Evolutionary conservation across 1,140 invertebrate genomes (phyloP).

Genomic region (Charaxes varanes): DNA sequence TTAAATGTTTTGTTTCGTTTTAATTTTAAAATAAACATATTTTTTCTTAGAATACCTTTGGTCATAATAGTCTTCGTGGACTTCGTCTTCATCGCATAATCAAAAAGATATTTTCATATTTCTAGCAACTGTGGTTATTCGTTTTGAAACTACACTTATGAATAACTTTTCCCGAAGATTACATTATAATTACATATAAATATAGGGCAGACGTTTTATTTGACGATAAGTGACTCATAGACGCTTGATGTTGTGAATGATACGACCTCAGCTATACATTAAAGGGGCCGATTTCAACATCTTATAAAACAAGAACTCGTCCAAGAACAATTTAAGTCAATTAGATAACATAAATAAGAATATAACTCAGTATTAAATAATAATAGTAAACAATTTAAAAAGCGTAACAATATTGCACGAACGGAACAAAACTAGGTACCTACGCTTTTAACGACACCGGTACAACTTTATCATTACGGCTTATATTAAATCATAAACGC

Average conservation of each 20-base stretch:
- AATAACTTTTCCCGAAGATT: too few relatives aligned
- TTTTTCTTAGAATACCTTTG: too few relatives aligned
- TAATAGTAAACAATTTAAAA: slow-evolving; percentile 57
- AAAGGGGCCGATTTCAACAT: slow-evolving; percentile 26
- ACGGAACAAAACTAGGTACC: slow-evolving; percentile 48
- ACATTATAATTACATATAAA: too few relatives aligned
- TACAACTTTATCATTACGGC: slow-evolving; percentile 35
- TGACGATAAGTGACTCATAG: too few relatives aligned
- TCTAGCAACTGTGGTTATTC: too few relatives aligned
- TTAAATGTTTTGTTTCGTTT: too few relatives aligned
- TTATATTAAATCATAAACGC: slow-evolving; percentile 68
- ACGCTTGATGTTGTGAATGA: slow-evolving; percentile 19
- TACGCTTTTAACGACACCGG: slow-evolving; percentile 44
- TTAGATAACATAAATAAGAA: slow-evolving; percentile 24
- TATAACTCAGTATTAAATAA: slow-evolving; percentile 38
- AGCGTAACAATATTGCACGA: slow-evolving; percentile 71
- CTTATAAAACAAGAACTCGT: slow-evolving; percentile 38
- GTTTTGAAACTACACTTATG: too few relatives aligned
- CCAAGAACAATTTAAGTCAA: slow-evolving; percentile 46
- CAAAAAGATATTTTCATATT: too few relatives aligned
- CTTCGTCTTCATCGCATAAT: too few relatives aligned
- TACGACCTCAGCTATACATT: slow-evolving; percentile 8
- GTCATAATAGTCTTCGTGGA: too few relatives aligned
- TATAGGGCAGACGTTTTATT: too few relatives aligned
- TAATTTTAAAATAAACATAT: too few relatives aligned